Percentiles rank a stretch among this genome's conserved stretches.
Evolutionary conservation across 2,113 vertebrate genomes (phyloP).

Genomic region (Lipophrys pholis): DNA sequence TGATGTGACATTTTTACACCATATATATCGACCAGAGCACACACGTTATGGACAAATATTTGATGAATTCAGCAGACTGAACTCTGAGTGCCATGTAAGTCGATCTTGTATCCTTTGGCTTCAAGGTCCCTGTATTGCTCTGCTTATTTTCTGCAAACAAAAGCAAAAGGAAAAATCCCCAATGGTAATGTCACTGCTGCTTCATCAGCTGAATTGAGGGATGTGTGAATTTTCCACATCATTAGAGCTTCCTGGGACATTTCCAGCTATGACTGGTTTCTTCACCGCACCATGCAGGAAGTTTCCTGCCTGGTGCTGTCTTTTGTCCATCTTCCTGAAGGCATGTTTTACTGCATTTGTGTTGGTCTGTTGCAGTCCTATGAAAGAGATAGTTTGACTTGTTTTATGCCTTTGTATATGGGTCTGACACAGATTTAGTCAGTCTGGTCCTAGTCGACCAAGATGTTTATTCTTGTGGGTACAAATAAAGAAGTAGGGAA

Average conservation of each 20-base stretch:
- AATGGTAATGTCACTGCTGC: conserved; percentile 19
- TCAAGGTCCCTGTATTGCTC: background rate
- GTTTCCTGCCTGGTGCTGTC: background rate
- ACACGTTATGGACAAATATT: background rate
- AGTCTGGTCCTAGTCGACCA: conserved; percentile 46
- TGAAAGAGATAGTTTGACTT: conserved; percentile 32
- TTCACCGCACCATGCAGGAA: background rate
- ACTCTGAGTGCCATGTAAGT: background rate
- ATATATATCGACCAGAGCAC: background rate
- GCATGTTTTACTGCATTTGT: conserved; percentile 2
- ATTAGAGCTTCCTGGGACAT: conserved; percentile 8
- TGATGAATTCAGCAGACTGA: background rate
- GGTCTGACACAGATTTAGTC: conserved; percentile 38
- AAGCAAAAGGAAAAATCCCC: background rate
- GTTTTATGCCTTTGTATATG: conserved; percentile 41
- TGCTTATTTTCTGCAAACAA: conserved; percentile 1
- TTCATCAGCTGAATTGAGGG: conserved; percentile 30
- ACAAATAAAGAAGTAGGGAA: conserved; percentile 10
- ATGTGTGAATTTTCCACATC: conserved; percentile 11
- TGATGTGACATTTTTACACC: too few species aligned
- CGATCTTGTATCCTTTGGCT: background rate
- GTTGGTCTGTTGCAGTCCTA: conserved; percentile 3
- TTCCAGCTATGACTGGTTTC: conserved; percentile 1
- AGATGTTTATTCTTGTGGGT: conserved; percentile 52
- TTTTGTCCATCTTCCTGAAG: background rate